Percentiles rank a stretch among this genome's conserved stretches.
phyloP scores from a whole-genome alignment of 2,797 vertebrate species.

The Clarias laeviceps region DNA sequence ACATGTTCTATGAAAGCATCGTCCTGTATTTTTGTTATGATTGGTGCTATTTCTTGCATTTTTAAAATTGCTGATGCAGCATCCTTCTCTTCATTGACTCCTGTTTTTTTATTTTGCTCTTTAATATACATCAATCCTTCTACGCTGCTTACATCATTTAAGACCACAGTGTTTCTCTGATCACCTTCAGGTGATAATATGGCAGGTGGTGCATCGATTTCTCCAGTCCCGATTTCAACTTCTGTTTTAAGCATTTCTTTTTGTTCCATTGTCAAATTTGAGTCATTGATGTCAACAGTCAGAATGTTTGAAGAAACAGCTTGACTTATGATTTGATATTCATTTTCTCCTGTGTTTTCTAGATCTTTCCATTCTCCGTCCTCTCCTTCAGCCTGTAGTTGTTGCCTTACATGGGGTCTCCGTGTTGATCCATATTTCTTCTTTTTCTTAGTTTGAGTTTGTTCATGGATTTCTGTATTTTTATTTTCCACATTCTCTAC shows the following conservation, averaged over 20 bases:
- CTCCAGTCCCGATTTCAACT: neutral
- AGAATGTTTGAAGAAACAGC: neutral
- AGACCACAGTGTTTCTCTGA: neutral
- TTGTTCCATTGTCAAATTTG: neutral
- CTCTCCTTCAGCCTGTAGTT: neutral
- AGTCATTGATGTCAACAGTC: neutral
- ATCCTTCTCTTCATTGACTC: no score
- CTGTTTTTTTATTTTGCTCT: neutral
- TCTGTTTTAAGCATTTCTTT: neutral
- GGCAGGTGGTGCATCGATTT: neutral
- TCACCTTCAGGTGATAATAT: neutral
- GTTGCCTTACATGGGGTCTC: neutral
- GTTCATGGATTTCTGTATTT: neutral
- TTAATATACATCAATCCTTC: neutral
- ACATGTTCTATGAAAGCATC: no score
- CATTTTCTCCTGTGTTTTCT: slow-evolving; percentile 4
- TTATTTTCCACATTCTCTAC: neutral
- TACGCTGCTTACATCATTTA: neutral
- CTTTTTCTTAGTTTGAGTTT: slow-evolving; percentile 35
- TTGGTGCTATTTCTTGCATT: no score
- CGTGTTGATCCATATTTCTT: slow-evolving; percentile 58
- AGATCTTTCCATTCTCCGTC: neutral
- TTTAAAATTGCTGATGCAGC: no score
- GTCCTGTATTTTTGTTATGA: no score
- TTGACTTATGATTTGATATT: neutral